Evolutionary conservation across 2,113 vertebrate species (phyloP).

Genomic region (Hippocampus comes): DNA sequence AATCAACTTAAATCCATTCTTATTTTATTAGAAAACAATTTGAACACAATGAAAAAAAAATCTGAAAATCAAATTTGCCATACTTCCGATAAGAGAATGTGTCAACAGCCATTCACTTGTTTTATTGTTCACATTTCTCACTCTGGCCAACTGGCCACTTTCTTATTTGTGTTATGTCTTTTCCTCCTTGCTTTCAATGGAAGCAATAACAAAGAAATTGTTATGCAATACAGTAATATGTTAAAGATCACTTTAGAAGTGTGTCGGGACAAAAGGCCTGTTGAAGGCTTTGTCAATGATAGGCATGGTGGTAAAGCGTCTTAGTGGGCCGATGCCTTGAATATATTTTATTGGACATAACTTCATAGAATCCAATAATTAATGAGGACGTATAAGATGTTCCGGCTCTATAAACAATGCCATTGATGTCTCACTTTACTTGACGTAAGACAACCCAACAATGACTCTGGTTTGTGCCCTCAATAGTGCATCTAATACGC

Average conservation of each 20-base stretch:
- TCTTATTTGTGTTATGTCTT: constrained; percentile 26
- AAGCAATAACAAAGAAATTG: constrained; percentile 63
- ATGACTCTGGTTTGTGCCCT: background rate
- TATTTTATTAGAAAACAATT: background rate
- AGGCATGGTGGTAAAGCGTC: constrained; percentile 34
- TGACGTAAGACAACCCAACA: background rate
- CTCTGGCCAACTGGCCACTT: constrained; percentile 29
- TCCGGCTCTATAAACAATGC: background rate
- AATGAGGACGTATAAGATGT: background rate
- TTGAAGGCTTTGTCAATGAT: constrained; percentile 47
- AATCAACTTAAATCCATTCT: background rate
- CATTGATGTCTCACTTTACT: background rate
- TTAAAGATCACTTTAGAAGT: constrained; percentile 59
- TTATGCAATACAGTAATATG: constrained; percentile 58
- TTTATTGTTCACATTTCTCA: constrained; percentile 29
- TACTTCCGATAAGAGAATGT: constrained; percentile 1
- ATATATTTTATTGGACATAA: constrained; percentile 22
- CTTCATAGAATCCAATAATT: constrained; percentile 23
- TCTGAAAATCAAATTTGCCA: background rate
- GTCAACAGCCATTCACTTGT: constrained; percentile 11
- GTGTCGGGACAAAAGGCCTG: constrained; percentile 50
- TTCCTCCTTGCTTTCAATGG: constrained; percentile 56
- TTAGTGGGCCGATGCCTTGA: constrained; percentile 21
- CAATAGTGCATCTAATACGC: background rate
- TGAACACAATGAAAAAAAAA: background rate